A percentile compares a stretch with the other conserved stretches of the same genome.
Conservation (phyloP, 2,888 invertebrate species). For the Metopia argyrocephala region DNA sequence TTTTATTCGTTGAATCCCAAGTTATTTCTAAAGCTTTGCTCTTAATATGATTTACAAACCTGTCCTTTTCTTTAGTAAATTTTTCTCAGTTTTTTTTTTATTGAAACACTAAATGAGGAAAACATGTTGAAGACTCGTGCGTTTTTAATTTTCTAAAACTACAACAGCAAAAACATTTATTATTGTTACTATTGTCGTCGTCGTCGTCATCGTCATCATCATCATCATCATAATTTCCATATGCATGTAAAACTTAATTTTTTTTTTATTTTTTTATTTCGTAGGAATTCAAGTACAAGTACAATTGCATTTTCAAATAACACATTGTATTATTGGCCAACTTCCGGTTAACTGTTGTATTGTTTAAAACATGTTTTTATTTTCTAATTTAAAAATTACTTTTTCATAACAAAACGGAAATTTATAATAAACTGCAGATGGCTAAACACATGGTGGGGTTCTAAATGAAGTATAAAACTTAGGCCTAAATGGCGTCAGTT, state of each 20-base stretch:
- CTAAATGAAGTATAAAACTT: constrained; percentile 4
- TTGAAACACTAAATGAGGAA: constrained; percentile 5
- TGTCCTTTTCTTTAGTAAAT: constrained; percentile 22
- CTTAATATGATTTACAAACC: constrained; percentile 30
- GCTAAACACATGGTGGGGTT: background rate
- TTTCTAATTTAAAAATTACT: constrained; percentile 29
- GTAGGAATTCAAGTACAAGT: background rate
- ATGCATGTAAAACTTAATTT: constrained; percentile 23
- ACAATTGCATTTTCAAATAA: constrained; percentile 58
- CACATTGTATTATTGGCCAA: constrained; percentile 61
- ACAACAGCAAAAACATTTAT: background rate
- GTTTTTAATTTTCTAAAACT: constrained; percentile 30
- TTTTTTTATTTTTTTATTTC: background rate
- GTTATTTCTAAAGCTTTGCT: no score
- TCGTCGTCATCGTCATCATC: constrained; percentile 20
- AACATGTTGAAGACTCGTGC: constrained; percentile 14
- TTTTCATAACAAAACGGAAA: constrained; percentile 54
- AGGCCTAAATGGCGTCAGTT: constrained; percentile 55
- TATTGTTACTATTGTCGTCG: no score
- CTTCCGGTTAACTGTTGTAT: constrained; percentile 57
- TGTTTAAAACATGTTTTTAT: constrained; percentile 7
- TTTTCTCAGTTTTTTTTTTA: background rate
- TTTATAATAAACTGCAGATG: constrained; percentile 60
- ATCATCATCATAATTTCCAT: constrained; percentile 15
- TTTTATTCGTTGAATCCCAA: no score